Evolutionary conservation across 2,888 invertebrate species (phyloP).

Genomic region (Leucophenga montana): DNA sequence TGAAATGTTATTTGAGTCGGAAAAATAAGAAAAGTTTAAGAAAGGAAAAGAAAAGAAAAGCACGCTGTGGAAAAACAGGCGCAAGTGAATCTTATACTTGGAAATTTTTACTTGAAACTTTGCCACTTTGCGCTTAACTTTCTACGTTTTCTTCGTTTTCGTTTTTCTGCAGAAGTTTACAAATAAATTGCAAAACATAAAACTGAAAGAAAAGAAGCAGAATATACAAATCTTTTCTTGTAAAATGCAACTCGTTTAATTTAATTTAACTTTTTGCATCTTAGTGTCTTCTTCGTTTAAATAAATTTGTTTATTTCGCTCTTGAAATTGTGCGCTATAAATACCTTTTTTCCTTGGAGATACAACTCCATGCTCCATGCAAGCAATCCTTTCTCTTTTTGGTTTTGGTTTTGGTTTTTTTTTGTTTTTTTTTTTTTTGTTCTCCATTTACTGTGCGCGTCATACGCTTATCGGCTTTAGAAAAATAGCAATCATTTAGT

Average conservation of each 20-base stretch:
- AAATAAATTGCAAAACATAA: conserved; percentile 12
- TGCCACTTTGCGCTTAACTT: conserved; percentile 11
- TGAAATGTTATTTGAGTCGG: conserved; percentile 21
- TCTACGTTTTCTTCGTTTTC: not conserved
- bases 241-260: conserved; percentile 40
- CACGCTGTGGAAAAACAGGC: not conserved
- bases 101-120: conserved; percentile 22
- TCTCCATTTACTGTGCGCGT: not conserved
- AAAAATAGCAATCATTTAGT: too few species aligned
- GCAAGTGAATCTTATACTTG: not conserved
- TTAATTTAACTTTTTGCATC: conserved; percentile 50
- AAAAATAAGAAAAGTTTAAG: not conserved
- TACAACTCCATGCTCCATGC: too few species aligned
- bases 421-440: not conserved
- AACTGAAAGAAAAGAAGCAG: conserved; percentile 39
- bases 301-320: conserved; percentile 47
- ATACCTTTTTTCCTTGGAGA: conserved; percentile 25
- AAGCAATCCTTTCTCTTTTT: conserved; percentile 49
- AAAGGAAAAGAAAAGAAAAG: not conserved
- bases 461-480: not conserved
- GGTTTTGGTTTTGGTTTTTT: not conserved
- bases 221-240: conserved; percentile 34
- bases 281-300: conserved; percentile 41
- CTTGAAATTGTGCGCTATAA: conserved; percentile 32
- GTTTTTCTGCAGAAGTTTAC: conserved; percentile 6